Base-by-base conservation (phyloP, 2,113 vertebrate species). In the Calyptommatus sinebrachiatus region DNA sequence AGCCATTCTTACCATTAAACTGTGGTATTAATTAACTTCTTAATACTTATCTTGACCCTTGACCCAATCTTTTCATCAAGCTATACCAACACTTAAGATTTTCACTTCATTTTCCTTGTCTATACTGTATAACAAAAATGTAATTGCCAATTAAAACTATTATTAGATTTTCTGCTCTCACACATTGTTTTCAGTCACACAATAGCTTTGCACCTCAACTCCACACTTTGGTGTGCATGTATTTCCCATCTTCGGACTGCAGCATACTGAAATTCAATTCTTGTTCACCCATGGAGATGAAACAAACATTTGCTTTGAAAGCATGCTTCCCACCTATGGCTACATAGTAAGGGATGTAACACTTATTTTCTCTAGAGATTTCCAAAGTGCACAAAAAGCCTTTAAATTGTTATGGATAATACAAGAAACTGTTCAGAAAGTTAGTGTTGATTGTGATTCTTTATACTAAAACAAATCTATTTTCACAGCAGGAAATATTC, bases 401-500 rank as follows among this genome's bases (percentile, higher is more conserved):
- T 79, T 75, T 74, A 74, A 61, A 68, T 70, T 24, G 76, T 74
- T 74, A 73, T 31, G 50, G 50, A 73, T 76, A 71, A 63, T 71
- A 67, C 31, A 65, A 4, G 14, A 83, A n/a, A 63, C 18, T 73
- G 28, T 24, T 74, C 53, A 50, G 63, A 68, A 69, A 73, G n/a
- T 61, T 26, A 68, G 22, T 48, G 24, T 74, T 69, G 74, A 10
- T n/a, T 73, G 53, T 60, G 28, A 62, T 69, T 41, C 70, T 28
- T 35, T 74, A 29, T 62, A 46, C 45, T 70, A 79, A 62, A 70
- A 61, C 21, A 75, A 75, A 22, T 78, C 71, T 41, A 63, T 83
- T 75, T 73, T 69, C 50, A 71, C 66, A 79, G 41, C 71, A 74
- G 66, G 65, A 83, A 69, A 83, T 29, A 74, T 35, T n/a, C 57